A percentile compares a stretch with the other conserved stretches of the same genome.
Conservation (phyloP, 2,113 vertebrate species). For the Epinephelus moara region DNA sequence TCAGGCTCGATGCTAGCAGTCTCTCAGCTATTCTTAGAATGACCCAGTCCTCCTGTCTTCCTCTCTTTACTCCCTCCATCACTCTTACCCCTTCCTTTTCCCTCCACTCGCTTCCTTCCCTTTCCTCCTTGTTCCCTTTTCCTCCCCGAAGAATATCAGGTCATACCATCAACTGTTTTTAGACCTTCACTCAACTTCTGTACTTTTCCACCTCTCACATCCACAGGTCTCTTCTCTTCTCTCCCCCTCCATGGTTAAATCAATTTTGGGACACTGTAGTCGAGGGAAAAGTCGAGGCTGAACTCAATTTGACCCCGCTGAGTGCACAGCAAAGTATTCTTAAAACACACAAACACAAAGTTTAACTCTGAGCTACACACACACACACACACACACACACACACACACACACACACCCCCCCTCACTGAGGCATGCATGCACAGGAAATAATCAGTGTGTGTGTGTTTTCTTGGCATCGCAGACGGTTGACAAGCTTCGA, state of each 20-base stretch:
- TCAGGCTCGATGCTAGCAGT: constrained; percentile 48
- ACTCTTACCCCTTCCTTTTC: not conserved
- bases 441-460: constrained; percentile 32
- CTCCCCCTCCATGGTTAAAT: constrained; percentile 37
- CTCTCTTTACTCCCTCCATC: constrained; percentile 32
- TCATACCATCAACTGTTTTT: constrained; percentile 17
- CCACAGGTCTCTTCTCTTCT: constrained; percentile 1
- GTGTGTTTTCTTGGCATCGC: constrained; percentile 39
- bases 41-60: constrained; percentile 48
- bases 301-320: constrained; percentile 69
- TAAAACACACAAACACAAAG: constrained; percentile 45
- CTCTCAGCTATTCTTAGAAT: constrained; percentile 71
- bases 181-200: not conserved
- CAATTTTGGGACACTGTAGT: constrained; percentile 52
- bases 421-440: not conserved
- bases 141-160: not conserved
- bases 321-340: constrained; percentile 47
- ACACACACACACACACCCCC: constrained; percentile 20
- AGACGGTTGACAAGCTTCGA: constrained; percentile 94
- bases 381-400: constrained; percentile 17
- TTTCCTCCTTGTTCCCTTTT: not conserved
- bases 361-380: not conserved
- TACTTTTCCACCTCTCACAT: not conserved
- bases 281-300: constrained; percentile 30
- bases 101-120: not conserved